Evolutionary conservation across 2,113 vertebrate genomes (phyloP), one percentile per base, ranked within the genome.

Genomic region (Oncorhynchus keta): DNA sequence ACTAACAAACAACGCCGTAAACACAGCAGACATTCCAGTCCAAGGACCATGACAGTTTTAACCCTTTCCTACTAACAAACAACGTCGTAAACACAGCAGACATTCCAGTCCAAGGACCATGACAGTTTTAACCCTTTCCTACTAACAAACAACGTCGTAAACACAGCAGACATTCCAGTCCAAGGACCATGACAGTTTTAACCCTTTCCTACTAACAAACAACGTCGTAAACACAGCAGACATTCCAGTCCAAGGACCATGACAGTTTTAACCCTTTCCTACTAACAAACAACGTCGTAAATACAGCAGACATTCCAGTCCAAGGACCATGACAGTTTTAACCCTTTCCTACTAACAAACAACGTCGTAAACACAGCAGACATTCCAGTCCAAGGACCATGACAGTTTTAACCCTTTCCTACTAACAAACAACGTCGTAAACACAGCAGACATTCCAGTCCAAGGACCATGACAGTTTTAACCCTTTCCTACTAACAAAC

Each of bases 61-160:
- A 80, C 73, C 82, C 83, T 3, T 69, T 75, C 55, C 51, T n/a
- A n/a, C n/a, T n/a, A n/a, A n/a, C n/a, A n/a, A n/a, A 70, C 30
- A 28, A 51, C 1, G 70, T 24, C 28, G 80, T 83, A 77, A 84
- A 85, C 80, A 76, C 72, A 70, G 65, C 75, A 62, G 72, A 79
- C 68, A 7, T 48, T 76, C 55, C 74, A 65, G 18, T 4, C 35
- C 35, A 11, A 18, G 32, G 32, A n/a, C 72, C 6, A 3, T 49
- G 51, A 70, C 64, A 0, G 68, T 24, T 67, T 76, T 73, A 80
- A 80, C 73, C 82, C 83, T 3, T 69, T 75, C 55, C 26, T 77
- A 62, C 59, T 35, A 83, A 77, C 66, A 80, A n/a, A 70, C 30
- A 28, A 51, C 1, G 70, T n/a, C 28, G 80, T 83, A 77, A 84